Evolutionary conservation across 2,113 vertebrate species (phyloP), one percentile per base, ranked within the genome.

Genomic region (Glaucidium brasilianum): DNA sequence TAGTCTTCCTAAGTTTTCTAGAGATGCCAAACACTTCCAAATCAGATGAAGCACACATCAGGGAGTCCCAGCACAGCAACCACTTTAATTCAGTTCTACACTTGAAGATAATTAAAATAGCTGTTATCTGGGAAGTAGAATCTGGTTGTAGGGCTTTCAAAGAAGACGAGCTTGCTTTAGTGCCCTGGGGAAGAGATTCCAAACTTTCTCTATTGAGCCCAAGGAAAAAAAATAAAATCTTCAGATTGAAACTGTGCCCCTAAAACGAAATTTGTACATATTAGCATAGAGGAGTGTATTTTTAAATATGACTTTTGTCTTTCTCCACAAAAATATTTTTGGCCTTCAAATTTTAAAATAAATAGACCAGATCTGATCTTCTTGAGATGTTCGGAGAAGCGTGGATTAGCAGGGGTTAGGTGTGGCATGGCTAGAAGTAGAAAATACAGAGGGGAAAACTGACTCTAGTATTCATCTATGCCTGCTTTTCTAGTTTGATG

Each of bases 31-130:
- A 90, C 52, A 84, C 75, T 96, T 95, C 11, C 4, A 85, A 94
- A 93, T 93, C 79, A 84, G 82, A 90, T 88, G 85, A 90, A 94
- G 79, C 25, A 92, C 75, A 77, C 18, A 43, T 85, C 47, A 88
- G 88, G 59, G 92, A 77, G 52, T 90, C 67, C 59, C 72, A 74
- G 52, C 72, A 77, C 85, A 91, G 78, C 72, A 94, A 52, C n/a
- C 67, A 41, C 60, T 96, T 87, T 86, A 92, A 88, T 88, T 96
- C 91, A 71, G 26, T 77, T 94, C 67, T 85, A 21, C 23, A 67
- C 72, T 95, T 92, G 88, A 93, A 90, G 75, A 92, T 93, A 95
- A 93, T 95, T 77, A 84, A 86, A 80, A 85, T 95, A 96, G 86
- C 85, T 92, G 32, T 39, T 89, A 53, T 23, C 67, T 90, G 45